Conservation (phyloP, 2,888 invertebrate species). For the Tillus elongatus region DNA sequence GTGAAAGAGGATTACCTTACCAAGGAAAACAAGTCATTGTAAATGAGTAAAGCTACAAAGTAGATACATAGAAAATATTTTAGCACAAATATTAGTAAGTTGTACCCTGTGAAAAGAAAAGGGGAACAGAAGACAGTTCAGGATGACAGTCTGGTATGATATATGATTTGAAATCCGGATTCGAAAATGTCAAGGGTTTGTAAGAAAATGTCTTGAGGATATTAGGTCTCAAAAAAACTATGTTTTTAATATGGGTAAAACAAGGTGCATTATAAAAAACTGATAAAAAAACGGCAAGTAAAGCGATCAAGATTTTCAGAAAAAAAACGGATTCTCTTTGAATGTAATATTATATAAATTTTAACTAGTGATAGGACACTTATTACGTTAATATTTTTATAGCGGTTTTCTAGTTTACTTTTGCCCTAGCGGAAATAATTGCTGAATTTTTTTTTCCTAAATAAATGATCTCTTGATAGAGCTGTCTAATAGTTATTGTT, state of each 20-base stretch:
- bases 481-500: too few relatives aligned
- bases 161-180: conserved; percentile 2
- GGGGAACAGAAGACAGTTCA: neutral
- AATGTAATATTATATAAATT: too few relatives aligned
- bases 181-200: conserved; percentile 3
- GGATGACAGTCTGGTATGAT: neutral
- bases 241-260: conserved; percentile 1
- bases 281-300: neutral
- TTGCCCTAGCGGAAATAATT: too few relatives aligned
- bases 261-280: conserved; percentile 3
- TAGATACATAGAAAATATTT: conserved; percentile 1
- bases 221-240: conserved; percentile 3
- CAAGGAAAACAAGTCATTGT: neutral
- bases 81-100: neutral
- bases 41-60: neutral
- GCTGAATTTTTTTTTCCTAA: too few relatives aligned
- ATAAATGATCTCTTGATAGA: too few relatives aligned
- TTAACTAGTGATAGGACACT: too few relatives aligned
- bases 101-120: neutral
- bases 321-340: neutral
- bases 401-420: too few relatives aligned
- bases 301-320: conserved; percentile 2
- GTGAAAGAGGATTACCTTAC: conserved; percentile 3
- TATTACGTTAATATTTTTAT: too few relatives aligned
- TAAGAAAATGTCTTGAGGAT: conserved; percentile 3